Evolutionary conservation across 2,888 invertebrate species (phyloP), one percentile per base, ranked within the genome.

Genomic region (Morpho helenor): DNA sequence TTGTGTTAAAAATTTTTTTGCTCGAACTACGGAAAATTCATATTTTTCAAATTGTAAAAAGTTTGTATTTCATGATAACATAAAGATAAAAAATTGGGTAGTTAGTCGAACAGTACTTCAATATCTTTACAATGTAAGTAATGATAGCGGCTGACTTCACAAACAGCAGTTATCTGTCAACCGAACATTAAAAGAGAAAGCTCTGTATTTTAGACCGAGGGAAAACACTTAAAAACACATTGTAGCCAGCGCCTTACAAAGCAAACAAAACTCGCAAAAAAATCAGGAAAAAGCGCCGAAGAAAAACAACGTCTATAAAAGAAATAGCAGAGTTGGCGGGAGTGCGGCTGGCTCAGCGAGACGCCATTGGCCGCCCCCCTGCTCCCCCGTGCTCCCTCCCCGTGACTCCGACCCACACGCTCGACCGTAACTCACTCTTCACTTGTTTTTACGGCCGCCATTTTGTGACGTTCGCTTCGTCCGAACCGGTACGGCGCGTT

Each of bases 371-470:
- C 75, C 76, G 71, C 68, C 63, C 56, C 63, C 63, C 65, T 56
- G 68, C 72, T 71, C 71, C 72, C 70, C 68, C 69, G 69, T 66
- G 66, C 66, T 68, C 66, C 69, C 68, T 61, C 59, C 62, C 62
- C 68, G 58, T 68, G 71, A 70, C 72, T 72, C 57, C 66, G 61
- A 61, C 67, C 66, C 66, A 63, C 63, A 64, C 73, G 69, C 71
- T 59, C 77, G 80, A 77, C 85, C 81, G 85, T 90, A 87, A 90
- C 90, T 89, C 90, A 88, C 90, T 87, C 83, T 90, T 90, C 89
- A 87, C 89, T 90, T 88, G 90, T 84, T 89, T 86, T 89, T 89
- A 90, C 82, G 85, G 88, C 87, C 82, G 89, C 89, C 89, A 90
- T 90, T 87, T 90, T 90, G 89, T 90, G 89, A 89, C 90, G 89